Evolutionary conservation across 2,888 invertebrate genomes (phyloP).

Genomic region (Celastrina argiolus): DNA sequence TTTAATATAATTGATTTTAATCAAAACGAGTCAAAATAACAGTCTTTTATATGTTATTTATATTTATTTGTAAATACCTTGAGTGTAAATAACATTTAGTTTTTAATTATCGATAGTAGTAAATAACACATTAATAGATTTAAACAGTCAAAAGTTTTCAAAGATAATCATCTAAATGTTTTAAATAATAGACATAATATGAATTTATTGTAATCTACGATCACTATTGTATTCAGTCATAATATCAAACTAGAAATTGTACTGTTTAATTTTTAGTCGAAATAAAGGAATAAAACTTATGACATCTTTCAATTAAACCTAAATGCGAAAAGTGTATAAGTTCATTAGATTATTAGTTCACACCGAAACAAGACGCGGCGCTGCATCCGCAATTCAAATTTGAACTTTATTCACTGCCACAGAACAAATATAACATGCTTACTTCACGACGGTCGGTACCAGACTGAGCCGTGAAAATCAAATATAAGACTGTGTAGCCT

Average conservation of each 20-base stretch:
- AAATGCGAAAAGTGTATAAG: background rate
- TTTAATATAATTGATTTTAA: background rate
- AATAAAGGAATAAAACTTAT: background rate
- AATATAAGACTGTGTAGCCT: too few species aligned
- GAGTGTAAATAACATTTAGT: slow-evolving; percentile 22
- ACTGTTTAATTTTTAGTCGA: slow-evolving; percentile 13
- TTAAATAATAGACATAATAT: slow-evolving; percentile 13
- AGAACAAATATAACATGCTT: too few species aligned
- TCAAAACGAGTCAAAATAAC: slow-evolving; percentile 19
- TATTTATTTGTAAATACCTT: slow-evolving; percentile 25
- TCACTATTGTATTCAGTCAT: slow-evolving; percentile 13
- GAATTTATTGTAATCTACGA: background rate
- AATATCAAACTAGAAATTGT: slow-evolving; percentile 16
- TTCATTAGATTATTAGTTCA: too few species aligned
- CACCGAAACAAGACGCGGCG: too few species aligned
- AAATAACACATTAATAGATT: slow-evolving; percentile 18
- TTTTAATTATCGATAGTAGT: slow-evolving; percentile 16
- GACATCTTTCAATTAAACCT: background rate
- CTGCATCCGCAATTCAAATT: too few species aligned
- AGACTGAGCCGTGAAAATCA: too few species aligned
- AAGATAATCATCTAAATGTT: slow-evolving; percentile 20
- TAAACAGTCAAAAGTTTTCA: slow-evolving; percentile 14
- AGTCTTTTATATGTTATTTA: slow-evolving; percentile 19
- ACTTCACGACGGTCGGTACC: too few species aligned
- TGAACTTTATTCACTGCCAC: too few species aligned